Percentiles rank a stretch among this genome's conserved stretches.
Evolutionary conservation across 2,797 vertebrate genomes (phyloP).

Genomic region (Discoglossus pictus): DNA sequence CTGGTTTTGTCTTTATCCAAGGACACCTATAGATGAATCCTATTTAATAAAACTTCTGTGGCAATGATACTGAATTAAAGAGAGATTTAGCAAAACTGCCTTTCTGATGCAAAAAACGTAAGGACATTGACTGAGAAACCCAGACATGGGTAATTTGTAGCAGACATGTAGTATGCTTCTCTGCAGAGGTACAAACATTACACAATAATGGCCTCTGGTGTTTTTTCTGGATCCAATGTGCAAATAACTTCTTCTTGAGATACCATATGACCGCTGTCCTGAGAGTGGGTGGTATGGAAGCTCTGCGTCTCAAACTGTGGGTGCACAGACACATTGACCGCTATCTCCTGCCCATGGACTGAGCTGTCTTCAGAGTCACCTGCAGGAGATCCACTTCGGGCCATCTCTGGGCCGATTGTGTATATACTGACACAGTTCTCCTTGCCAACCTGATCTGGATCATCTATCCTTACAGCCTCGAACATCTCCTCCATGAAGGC

Average conservation of each 20-base stretch:
- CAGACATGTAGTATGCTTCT: neutral
- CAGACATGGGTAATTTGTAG: too few relatives aligned
- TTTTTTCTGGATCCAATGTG: constrained; percentile 45
- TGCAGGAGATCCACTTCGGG: constrained; percentile 68
- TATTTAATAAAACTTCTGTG: too few relatives aligned
- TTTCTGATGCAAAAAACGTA: too few relatives aligned
- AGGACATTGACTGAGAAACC: too few relatives aligned
- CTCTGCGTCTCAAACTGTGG: constrained; percentile 68
- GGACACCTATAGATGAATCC: too few relatives aligned
- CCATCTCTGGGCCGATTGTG: constrained; percentile 60
- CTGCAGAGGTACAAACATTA: neutral
- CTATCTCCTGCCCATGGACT: constrained; percentile 72
- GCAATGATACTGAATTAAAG: too few relatives aligned
- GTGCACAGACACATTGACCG: constrained; percentile 77
- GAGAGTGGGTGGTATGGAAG: constrained; percentile 71
- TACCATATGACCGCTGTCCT: constrained; percentile 64
- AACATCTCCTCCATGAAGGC: constrained; percentile 75
- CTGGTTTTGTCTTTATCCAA: too few relatives aligned
- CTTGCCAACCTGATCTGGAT: constrained; percentile 62
- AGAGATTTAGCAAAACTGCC: too few relatives aligned
- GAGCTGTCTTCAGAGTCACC: constrained; percentile 68
- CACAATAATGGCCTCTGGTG: constrained; percentile 1
- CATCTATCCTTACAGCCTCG: constrained; percentile 64
- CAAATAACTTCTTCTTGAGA: constrained; percentile 60
- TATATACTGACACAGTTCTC: constrained; percentile 61